Evolutionary conservation across 1,140 invertebrate species (phyloP).

Genomic region (Neoseiulus cucumeris): DNA sequence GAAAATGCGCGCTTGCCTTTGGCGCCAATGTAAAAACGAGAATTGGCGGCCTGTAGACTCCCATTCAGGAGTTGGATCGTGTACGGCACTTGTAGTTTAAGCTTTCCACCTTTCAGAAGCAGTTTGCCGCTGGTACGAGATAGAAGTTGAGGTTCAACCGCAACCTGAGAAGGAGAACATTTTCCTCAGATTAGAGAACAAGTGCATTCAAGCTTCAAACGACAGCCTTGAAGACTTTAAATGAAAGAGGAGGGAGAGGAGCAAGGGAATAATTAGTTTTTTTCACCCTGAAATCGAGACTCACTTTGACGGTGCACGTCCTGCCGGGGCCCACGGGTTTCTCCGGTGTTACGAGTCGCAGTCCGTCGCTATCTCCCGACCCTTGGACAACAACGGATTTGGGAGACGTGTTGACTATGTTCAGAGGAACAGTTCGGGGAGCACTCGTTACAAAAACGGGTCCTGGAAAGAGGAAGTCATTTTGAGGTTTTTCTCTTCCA

Average conservation of each 20-base stretch:
- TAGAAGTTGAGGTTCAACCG: background rate
- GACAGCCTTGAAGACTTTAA: too few species aligned
- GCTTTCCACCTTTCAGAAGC: background rate
- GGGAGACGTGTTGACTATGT: constrained; percentile 1
- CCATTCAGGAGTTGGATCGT: background rate
- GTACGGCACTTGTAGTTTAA: background rate
- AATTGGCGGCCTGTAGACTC: background rate
- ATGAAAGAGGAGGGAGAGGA: too few species aligned
- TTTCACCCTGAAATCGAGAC: too few species aligned
- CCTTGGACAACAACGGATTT: background rate
- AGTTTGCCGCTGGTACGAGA: background rate
- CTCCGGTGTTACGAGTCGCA: background rate
- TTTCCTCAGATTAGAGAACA: too few species aligned
- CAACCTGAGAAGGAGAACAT: background rate
- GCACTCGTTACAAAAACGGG: background rate
- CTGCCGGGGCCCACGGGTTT: background rate
- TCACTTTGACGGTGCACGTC: constrained; percentile 5
- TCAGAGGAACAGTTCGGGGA: background rate
- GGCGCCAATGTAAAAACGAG: background rate
- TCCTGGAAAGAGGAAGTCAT: background rate
- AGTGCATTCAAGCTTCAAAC: too few species aligned
- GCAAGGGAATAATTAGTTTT: too few species aligned
- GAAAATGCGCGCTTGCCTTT: constrained; percentile 6
- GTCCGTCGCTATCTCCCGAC: background rate
- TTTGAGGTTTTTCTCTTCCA: too few species aligned